Evolutionary conservation across 2,888 invertebrate species (phyloP).

Genomic region (Tipula vernalis): DNA sequence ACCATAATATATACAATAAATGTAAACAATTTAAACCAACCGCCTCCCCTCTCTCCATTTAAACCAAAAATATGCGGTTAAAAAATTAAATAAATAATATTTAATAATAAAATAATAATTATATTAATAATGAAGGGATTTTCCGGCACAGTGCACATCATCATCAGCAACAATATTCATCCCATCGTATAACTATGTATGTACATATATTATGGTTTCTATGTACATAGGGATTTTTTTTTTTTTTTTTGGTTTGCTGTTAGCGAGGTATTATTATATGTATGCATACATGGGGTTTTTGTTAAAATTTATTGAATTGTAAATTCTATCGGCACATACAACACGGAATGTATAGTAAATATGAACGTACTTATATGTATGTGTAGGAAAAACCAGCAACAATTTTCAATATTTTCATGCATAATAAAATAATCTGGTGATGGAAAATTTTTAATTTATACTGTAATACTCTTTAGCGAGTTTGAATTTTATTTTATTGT

Average conservation of each 20-base stretch:
- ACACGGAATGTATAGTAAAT: background rate
- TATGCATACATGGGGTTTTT: background rate
- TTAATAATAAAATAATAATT: constrained; percentile 4
- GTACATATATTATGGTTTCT: background rate
- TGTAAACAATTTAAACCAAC: background rate
- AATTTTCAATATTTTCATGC: background rate
- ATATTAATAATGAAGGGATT: constrained; percentile 4
- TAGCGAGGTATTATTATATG: background rate
- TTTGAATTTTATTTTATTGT: background rate
- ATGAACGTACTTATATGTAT: background rate
- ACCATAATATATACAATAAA: background rate
- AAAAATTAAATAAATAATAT: constrained; percentile 4
- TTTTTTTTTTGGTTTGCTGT: background rate
- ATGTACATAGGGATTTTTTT: background rate
- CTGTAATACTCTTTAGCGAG: background rate
- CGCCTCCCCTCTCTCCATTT: background rate
- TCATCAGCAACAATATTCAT: background rate
- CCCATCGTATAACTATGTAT: background rate
- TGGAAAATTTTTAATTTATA: background rate
- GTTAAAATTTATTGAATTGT: background rate
- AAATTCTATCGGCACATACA: background rate
- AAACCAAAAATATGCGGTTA: constrained; percentile 4
- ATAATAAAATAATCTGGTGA: constrained; percentile 4
- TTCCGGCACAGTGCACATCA: background rate
- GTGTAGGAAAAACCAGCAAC: background rate